phyloP scores from a whole-genome alignment of 2,888 invertebrate genomes.

The Neelides folsomi region DNA sequence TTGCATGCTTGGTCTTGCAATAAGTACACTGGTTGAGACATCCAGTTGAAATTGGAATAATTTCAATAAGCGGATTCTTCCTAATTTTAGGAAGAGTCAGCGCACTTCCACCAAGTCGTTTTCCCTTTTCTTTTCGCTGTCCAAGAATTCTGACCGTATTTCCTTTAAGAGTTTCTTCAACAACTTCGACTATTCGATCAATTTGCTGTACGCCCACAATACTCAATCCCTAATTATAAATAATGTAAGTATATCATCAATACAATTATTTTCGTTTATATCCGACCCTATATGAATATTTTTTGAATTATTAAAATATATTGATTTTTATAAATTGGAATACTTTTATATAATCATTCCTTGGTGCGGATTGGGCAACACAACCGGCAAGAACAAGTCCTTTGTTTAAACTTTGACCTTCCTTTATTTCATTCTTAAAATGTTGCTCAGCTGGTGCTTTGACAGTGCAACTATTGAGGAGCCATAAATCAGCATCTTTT shows the following conservation, averaged over 20 bases:
- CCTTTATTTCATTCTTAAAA: constrained; percentile 66
- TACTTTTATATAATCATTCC: constrained; percentile 42
- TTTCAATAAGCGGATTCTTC: constrained; percentile 90
- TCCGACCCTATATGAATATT: too few relatives aligned
- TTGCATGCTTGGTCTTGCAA: constrained; percentile 94
- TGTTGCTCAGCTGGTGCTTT: constrained; percentile 95
- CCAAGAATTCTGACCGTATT: constrained; percentile 62
- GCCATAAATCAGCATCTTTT: constrained; percentile 74
- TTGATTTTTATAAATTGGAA: not conserved
- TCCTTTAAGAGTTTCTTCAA: constrained; percentile 92
- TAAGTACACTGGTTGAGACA: constrained; percentile 98
- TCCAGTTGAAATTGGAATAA: constrained; percentile 89
- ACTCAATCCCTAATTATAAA: constrained; percentile 59
- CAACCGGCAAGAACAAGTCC: constrained; percentile 93
- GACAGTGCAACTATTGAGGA: constrained; percentile 94
- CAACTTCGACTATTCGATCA: constrained; percentile 90
- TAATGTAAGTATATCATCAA: constrained; percentile 23
- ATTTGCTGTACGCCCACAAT: constrained; percentile 98
- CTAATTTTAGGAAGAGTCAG: constrained; percentile 83
- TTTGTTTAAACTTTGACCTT: constrained; percentile 58
- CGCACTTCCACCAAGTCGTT: constrained; percentile 62
- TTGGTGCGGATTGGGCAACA: constrained; percentile 85
- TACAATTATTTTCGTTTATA: too few relatives aligned
- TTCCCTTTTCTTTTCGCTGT: constrained; percentile 54
- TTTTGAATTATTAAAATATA: too few relatives aligned